Percentiles rank a stretch among this genome's conserved stretches.
These are phyloP conservation scores for Apteryx owenii DNA, from an alignment of 2,113 vertebrate species.

Conservation along the genomic window DNA sequence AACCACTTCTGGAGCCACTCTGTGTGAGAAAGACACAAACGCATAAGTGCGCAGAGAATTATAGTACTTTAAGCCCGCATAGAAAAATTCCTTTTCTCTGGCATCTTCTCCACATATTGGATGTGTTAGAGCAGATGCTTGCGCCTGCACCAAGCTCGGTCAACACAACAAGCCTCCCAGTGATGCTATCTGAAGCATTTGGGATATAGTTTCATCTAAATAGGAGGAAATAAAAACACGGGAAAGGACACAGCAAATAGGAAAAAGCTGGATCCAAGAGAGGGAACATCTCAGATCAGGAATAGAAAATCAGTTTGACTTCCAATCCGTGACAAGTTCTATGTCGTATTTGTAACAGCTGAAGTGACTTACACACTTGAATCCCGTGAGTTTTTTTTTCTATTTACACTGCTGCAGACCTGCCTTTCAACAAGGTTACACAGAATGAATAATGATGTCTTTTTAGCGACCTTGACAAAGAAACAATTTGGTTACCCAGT, in stretches of 20 bases:
- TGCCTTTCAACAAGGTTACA: background rate
- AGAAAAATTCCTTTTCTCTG: too few species aligned
- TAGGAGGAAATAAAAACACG: background rate
- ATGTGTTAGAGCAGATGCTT: background rate
- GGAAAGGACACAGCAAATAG: background rate
- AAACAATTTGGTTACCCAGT: background rate
- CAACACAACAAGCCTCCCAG: background rate
- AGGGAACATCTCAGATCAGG: too few species aligned
- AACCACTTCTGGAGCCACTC: background rate
- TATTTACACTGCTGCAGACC: background rate
- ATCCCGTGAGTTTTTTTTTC: background rate
- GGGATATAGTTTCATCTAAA: background rate
- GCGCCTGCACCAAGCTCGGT: background rate
- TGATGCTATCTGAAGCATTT: background rate
- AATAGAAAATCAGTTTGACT: background rate
- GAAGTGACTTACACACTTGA: background rate
- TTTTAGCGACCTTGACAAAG: slow-evolving; percentile 35
- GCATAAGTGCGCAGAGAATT: too few species aligned
- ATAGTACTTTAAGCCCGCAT: too few species aligned
- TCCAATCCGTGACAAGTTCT: background rate
- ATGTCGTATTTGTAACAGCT: background rate
- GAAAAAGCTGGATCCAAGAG: background rate
- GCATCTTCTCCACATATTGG: background rate
- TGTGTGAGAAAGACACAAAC: background rate
- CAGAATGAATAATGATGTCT: slow-evolving; percentile 9